Evolutionary conservation across 2,113 vertebrate species (phyloP).

Genomic region (Pleuronectes platessa): DNA sequence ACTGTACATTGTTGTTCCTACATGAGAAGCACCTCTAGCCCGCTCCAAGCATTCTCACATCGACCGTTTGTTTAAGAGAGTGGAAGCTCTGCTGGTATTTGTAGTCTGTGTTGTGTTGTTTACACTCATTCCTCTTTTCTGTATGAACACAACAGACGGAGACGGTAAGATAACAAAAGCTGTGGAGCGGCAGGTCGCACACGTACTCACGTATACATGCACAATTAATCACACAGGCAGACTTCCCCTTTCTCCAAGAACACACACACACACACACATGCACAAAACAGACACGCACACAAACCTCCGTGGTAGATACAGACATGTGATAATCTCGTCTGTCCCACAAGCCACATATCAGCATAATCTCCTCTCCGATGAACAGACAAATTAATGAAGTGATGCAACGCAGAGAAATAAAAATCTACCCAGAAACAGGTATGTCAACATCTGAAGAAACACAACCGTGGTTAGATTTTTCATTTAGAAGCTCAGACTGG

Average conservation of each 20-base stretch:
- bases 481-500: background rate
- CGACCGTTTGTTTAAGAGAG: background rate
- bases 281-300: conserved; percentile 10
- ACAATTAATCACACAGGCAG: background rate
- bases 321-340: conserved; percentile 28
- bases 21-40: background rate
- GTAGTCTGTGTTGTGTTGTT: conserved; percentile 13
- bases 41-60: background rate
- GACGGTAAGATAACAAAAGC: conserved; percentile 4
- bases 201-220: background rate
- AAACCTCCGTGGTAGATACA: conserved; percentile 15
- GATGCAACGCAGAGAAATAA: background rate
- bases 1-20: background rate
- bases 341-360: conserved; percentile 14
- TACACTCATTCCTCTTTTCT: conserved; percentile 27
- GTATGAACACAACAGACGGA: background rate
- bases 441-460: conserved; percentile 14
- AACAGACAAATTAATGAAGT: conserved; percentile 23
- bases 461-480: background rate
- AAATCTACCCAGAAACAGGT: background rate
- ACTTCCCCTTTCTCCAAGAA: background rate
- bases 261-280: background rate
- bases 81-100: conserved; percentile 10
- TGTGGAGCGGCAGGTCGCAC: conserved; percentile 18
- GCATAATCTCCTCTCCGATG: background rate